These are phyloP conservation scores for Enteromius treurensis DNA, from an alignment of 2,797 vertebrate genomes.

Conservation along the genomic window DNA sequence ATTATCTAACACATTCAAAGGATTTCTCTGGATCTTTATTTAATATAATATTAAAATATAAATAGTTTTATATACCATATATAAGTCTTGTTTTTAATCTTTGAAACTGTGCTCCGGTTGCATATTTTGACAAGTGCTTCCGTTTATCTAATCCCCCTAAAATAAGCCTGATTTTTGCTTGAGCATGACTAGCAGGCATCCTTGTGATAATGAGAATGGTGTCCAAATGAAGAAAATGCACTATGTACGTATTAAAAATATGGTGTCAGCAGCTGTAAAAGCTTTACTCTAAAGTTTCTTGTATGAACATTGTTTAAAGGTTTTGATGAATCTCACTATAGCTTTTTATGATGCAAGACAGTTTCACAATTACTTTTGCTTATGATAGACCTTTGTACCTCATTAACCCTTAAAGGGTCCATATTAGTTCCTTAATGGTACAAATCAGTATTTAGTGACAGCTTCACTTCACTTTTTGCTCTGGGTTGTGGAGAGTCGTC, in stretches of 20 bases:
- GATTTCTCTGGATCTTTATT: neutral
- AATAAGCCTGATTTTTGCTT: neutral
- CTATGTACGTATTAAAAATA: neutral
- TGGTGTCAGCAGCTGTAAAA: neutral
- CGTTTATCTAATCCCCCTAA: neutral
- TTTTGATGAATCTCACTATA: neutral
- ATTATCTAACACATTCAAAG: slow-evolving; percentile 5
- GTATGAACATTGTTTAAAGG: neutral
- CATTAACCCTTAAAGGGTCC: neutral
- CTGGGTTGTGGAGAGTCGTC: neutral
- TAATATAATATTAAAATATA: neutral
- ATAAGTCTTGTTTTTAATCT: neutral
- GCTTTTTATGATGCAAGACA: neutral
- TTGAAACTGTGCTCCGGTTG: neutral
- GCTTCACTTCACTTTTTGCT: neutral
- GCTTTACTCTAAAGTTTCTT: neutral
- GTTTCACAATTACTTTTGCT: neutral
- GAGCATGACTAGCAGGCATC: neutral
- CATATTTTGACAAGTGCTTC: slow-evolving; percentile 8
- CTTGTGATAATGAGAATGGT: neutral
- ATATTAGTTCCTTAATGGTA: neutral
- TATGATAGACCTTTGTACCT: neutral
- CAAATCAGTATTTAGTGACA: neutral
- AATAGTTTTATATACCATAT: neutral
- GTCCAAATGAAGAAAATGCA: neutral